These are phyloP conservation scores for Trichogramma dendrolimi DNA, from an alignment of 2,888 invertebrate species.

Conservation along the genomic window DNA sequence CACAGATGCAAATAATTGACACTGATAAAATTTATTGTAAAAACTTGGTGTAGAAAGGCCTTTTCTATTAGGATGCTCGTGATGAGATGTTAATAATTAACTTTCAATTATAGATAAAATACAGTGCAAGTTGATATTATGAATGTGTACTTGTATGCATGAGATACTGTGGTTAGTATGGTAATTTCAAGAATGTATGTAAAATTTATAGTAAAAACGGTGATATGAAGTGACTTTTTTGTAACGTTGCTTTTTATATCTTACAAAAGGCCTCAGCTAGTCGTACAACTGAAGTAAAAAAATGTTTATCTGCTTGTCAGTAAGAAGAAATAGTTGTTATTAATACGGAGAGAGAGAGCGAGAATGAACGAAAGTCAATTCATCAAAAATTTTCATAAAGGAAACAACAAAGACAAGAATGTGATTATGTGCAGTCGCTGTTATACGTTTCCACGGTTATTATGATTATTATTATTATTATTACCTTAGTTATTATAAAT, in stretches of 20 bases:
- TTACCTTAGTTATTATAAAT: too few species aligned
- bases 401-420: slow-evolving; percentile 34
- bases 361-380: slow-evolving; percentile 29
- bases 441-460: slow-evolving; percentile 39
- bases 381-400: slow-evolving; percentile 11
- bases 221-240: slow-evolving; percentile 30
- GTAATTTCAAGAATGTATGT: too few species aligned
- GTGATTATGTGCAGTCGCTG: slow-evolving; percentile 46
- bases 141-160: too few species aligned
- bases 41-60: slow-evolving; percentile 37
- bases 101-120: too few species aligned
- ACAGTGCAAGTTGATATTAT: too few species aligned
- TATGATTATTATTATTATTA: slow-evolving; percentile 7
- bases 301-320: slow-evolving; percentile 35
- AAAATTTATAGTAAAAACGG: slow-evolving; percentile 8
- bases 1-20: slow-evolving; percentile 15
- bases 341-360: slow-evolving; percentile 28
- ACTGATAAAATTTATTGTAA: slow-evolving; percentile 26
- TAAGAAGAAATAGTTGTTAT: slow-evolving; percentile 23
- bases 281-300: slow-evolving; percentile 46
- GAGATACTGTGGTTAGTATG: too few species aligned
- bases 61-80: slow-evolving; percentile 33
- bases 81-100: neutral
- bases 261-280: slow-evolving; percentile 47
- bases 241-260: slow-evolving; percentile 30